Base-by-base conservation (phyloP, 2,113 vertebrate genomes). In the Phodopus roborovskii region DNA sequence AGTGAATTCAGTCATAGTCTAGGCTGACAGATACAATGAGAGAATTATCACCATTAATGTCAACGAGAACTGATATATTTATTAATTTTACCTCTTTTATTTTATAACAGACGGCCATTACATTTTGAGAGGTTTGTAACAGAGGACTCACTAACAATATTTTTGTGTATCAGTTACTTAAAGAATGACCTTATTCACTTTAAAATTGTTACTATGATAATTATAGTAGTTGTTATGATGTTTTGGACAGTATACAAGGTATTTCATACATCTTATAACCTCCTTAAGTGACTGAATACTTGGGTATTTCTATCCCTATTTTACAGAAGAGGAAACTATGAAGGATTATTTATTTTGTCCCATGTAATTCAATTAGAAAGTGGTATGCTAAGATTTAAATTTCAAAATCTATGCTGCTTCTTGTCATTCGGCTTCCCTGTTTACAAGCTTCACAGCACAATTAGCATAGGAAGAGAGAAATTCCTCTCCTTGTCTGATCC, bases 41-140 rank as follows among this genome's bases (percentile, higher is more conserved):
- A 50, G 26, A 78, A 89, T 13, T 62, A 45, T 88, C 48, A 75
- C 22, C 36, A 33, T 79, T 81, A 39, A 74, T 53, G 39, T 85
- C 58, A 78, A 9, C 50, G 88, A 74, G 42, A 66, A 53, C 26
- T 62, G 39, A 60, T 64, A 64, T 56, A 48, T 73, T 88, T 71
- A 48, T 78, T 88, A 64, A 96, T 86, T 92, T 82, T 86, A 30
- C 64, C 70, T 66, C 83, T 96, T 64, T 82, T 71, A 70, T 64
- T 71, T 42, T 0, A 17, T 22, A 50, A 87, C 48, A 78, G 48
- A 82, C 82, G 66, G 82, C n/a, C 45, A 24, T 30, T 82, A 56
- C 20, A 74, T 74, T 64, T 74, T 86, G 74, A 33, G 9, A 56
- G 64, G 60, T 87, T 62, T 90, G 42, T 5, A 92, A 28, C 56